These are phyloP conservation scores for Melanerpes formicivorus DNA, from an alignment of 2,113 vertebrate genomes.

Conservation along the genomic window DNA sequence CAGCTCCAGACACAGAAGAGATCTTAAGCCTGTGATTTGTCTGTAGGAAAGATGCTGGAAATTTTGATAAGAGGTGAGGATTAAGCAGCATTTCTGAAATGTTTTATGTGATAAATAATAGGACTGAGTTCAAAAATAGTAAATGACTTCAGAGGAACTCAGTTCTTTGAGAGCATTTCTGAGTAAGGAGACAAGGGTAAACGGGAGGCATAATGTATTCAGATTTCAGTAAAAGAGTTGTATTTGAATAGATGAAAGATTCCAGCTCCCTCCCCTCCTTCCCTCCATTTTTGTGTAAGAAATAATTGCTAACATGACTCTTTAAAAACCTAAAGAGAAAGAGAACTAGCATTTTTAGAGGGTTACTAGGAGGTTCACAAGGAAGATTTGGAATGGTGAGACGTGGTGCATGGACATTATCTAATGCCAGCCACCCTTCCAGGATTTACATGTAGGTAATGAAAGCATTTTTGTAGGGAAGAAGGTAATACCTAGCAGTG, in stretches of 20 bases:
- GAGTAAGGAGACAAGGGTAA: neutral
- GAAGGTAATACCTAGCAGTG: neutral
- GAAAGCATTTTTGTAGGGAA: neutral
- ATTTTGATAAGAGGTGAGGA: slow-evolving; percentile 8
- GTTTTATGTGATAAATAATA: neutral
- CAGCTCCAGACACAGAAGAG: slow-evolving; percentile 11
- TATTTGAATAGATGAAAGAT: neutral
- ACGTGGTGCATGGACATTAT: fast-evolving
- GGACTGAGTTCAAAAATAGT: neutral
- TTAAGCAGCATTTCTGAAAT: slow-evolving; percentile 22
- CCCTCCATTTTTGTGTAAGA: neutral
- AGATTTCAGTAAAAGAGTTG: neutral
- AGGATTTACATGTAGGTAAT: neutral
- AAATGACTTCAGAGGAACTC: neutral
- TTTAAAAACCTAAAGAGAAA: neutral
- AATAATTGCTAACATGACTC: neutral
- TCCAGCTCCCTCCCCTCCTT: neutral
- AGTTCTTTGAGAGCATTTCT: neutral
- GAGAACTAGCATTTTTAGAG: neutral
- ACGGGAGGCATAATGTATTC: neutral
- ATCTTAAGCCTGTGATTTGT: neutral
- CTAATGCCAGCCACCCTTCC: neutral
- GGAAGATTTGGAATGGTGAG: neutral
- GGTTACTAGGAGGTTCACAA: neutral
- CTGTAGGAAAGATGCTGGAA: neutral